phyloP scores from a whole-genome alignment of 2,888 invertebrate genomes.

The Heteromyza rotundicornis region DNA sequence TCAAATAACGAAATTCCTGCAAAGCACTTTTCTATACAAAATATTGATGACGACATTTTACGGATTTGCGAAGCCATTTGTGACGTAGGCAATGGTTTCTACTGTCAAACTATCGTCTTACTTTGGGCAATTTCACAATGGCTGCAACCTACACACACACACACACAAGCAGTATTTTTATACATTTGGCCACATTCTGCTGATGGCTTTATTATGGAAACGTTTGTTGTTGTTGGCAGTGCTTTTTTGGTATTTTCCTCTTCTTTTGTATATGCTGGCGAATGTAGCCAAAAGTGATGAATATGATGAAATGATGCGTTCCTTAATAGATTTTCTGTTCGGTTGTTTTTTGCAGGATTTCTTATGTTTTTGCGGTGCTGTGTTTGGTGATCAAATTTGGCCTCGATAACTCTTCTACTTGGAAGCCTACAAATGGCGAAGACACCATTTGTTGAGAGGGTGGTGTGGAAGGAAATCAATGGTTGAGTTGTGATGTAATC shows the following conservation, averaged over 20 bases:
- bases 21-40: background rate
- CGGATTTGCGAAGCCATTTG: background rate
- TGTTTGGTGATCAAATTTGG: constrained; percentile 21
- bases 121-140: background rate
- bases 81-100: constrained; percentile 1
- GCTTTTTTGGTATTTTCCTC: background rate
- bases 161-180: too few relatives aligned
- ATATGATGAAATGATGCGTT: constrained; percentile 15
- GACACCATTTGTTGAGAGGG: too few relatives aligned
- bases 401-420: constrained; percentile 20
- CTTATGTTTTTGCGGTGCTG: background rate
- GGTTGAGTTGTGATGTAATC: too few relatives aligned
- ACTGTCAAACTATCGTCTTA: background rate
- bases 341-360: constrained; percentile 2
- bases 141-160: too few relatives aligned
- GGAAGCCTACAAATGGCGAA: too few relatives aligned
- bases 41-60: constrained; percentile 15
- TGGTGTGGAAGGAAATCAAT: too few relatives aligned
- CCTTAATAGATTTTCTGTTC: background rate
- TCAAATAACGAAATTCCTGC: background rate
- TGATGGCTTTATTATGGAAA: constrained; percentile 21
- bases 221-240: background rate
- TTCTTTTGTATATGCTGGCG: background rate
- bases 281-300: too few relatives aligned
- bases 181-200: background rate